Percentiles rank a stretch among this genome's conserved stretches.
Evolutionary conservation across 2,113 vertebrate genomes (phyloP).

Genomic region (Clarias gariepinus): DNA sequence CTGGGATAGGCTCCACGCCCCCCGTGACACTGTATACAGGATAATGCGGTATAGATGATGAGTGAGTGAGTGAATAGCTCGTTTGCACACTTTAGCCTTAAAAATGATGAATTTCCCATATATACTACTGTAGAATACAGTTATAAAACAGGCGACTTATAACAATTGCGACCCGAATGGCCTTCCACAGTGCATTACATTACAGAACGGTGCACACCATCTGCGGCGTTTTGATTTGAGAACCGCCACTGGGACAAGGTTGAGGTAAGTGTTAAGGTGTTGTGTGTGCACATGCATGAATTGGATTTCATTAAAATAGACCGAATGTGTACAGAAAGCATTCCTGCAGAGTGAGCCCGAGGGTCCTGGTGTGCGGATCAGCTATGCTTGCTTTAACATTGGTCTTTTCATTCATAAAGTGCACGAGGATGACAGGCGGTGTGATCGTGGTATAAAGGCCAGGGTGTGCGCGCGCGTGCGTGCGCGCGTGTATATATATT

Average conservation of each 20-base stretch:
- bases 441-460: neutral
- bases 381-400: neutral
- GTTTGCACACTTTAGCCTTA: neutral
- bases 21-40: neutral
- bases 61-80: neutral
- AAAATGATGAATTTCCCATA: neutral
- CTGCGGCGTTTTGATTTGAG: neutral
- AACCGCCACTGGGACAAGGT: neutral
- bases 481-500: neutral
- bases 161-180: neutral
- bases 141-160: neutral
- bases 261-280: neutral
- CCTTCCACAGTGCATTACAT: neutral
- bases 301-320: neutral
- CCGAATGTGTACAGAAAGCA: neutral
- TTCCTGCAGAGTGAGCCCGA: neutral
- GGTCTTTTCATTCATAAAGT: neutral
- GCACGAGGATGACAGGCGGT: neutral
- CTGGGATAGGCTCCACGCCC: neutral
- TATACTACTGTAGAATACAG: neutral
- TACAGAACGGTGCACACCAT: neutral
- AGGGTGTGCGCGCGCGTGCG: too few relatives aligned
- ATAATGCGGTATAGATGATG: neutral
- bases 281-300: neutral
- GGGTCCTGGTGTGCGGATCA: neutral